Evolutionary conservation across 2,113 vertebrate species (phyloP).

Genomic region (Bubo bubo): DNA sequence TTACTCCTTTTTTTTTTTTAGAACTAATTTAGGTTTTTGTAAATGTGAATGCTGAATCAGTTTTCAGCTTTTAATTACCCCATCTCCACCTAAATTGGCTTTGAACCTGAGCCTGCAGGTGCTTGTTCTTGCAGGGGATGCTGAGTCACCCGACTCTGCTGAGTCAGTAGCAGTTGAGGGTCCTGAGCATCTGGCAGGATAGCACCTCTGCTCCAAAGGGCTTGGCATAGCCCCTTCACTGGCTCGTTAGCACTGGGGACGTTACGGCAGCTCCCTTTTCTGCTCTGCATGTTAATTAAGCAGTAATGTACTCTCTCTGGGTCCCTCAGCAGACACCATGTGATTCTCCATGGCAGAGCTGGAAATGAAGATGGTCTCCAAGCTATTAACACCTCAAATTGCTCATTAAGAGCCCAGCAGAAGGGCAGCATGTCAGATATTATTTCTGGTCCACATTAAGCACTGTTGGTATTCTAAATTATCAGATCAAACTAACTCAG

Average conservation of each 20-base stretch:
- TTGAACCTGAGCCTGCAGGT: neutral
- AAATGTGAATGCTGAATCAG: neutral
- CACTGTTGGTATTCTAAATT: constrained; percentile 48
- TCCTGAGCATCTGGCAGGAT: neutral
- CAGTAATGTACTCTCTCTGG: neutral
- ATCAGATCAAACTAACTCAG: constrained; percentile 26
- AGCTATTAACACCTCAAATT: constrained; percentile 37
- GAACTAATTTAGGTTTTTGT: neutral
- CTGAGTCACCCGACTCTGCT: neutral
- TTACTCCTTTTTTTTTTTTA: neutral
- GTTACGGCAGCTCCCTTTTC: neutral
- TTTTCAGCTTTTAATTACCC: neutral
- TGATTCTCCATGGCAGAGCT: neutral
- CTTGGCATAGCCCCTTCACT: neutral
- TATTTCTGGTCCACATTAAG: constrained; percentile 30
- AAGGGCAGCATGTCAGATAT: constrained; percentile 1
- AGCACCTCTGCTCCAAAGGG: neutral
- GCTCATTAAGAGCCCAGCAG: constrained; percentile 46
- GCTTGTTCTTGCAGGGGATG: neutral
- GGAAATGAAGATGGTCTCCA: constrained; percentile 23
- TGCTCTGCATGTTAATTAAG: constrained; percentile 44
- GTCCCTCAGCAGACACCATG: constrained; percentile 21
- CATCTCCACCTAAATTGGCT: neutral
- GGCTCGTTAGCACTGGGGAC: neutral
- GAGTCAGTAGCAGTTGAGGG: neutral